Conservation (phyloP, 2,888 invertebrate species). For the Unio pictorum region DNA sequence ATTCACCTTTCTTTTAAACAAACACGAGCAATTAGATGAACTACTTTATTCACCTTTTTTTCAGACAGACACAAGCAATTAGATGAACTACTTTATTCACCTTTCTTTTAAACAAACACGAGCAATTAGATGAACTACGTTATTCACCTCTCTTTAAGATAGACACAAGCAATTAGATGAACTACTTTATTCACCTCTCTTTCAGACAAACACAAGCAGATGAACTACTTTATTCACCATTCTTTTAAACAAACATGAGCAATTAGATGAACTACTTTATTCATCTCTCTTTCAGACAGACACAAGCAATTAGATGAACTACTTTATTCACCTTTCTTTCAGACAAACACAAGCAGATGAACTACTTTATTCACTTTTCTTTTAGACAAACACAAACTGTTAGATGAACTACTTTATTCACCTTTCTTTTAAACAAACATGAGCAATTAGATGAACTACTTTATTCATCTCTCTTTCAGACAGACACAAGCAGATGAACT, state of each 20-base stretch:
- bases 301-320: constrained; percentile 33
- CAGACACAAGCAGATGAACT: constrained; percentile 35
- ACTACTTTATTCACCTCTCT: constrained; percentile 10
- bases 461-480: constrained; percentile 28
- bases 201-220: constrained; percentile 45
- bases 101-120: constrained; percentile 6
- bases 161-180: constrained; percentile 35
- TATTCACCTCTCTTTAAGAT: constrained; percentile 28
- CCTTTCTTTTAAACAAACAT: constrained; percentile 40
- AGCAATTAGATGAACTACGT: constrained; percentile 28
- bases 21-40: constrained; percentile 33
- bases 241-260: constrained; percentile 41
- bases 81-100: too few species aligned
- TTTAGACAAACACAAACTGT: constrained; percentile 41
- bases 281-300: constrained; percentile 35
- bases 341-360: constrained; percentile 46
- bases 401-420: constrained; percentile 26
- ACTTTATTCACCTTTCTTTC: constrained; percentile 10
- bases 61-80: too few species aligned
- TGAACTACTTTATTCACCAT: constrained; percentile 13
- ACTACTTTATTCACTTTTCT: constrained; percentile 10
- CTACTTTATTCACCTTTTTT: constrained; percentile 7
- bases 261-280: constrained; percentile 27
- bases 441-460: constrained; percentile 29
- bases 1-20: constrained; percentile 33